A percentile compares a stretch with the other conserved stretches of the same genome.
Conservation (phyloP, 2,797 vertebrate genomes). For the Potorous gilbertii region DNA sequence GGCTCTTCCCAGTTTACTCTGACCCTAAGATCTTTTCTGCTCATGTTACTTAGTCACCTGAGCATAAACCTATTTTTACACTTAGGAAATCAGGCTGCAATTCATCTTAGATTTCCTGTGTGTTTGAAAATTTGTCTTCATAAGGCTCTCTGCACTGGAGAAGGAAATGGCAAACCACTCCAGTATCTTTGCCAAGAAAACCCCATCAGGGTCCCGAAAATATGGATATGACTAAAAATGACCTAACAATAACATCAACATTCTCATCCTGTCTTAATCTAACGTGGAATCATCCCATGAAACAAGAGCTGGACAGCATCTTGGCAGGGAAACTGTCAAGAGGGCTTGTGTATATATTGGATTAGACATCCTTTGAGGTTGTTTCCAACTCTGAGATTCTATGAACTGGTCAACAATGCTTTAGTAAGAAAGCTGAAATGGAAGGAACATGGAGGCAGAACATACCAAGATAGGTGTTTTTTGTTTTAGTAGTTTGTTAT, state of each 20-base stretch:
- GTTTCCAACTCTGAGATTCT: not conserved
- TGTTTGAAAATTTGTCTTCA: not conserved
- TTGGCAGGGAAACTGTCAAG: not conserved
- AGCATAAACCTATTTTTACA: not conserved
- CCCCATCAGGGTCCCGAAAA: not conserved
- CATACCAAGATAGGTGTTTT: not conserved
- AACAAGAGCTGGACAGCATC: not conserved
- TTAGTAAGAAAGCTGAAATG: constrained; percentile 9
- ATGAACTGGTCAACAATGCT: not conserved
- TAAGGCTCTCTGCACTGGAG: not conserved
- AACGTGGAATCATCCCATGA: not conserved
- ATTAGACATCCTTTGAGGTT: not conserved
- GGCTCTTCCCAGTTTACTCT: not conserved
- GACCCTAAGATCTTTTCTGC: not conserved
- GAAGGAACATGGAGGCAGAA: not conserved
- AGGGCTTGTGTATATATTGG: not conserved
- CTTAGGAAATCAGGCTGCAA: not conserved
- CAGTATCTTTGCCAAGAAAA: not conserved
- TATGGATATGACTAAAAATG: not conserved
- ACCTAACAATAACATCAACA: not conserved
- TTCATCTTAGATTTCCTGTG: not conserved
- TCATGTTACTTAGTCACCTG: not conserved
- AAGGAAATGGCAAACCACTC: not conserved
- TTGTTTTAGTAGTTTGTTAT: not conserved
- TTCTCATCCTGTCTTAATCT: not conserved